Conservation (phyloP, 2,797 vertebrate species). For the Sebastes kiyomatsui region DNA sequence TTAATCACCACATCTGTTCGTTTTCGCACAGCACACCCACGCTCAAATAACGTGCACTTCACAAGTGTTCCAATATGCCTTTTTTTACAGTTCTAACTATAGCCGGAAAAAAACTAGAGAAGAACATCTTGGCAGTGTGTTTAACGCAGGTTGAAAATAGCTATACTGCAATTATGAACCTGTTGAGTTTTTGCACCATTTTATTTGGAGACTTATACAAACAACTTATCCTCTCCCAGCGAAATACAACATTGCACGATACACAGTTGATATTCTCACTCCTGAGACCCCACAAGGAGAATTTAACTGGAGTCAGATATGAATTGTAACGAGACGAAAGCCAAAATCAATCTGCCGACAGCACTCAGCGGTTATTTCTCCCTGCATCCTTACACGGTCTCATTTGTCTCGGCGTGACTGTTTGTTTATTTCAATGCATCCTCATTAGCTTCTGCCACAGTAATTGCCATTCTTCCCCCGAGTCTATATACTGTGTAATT, state of each 20-base stretch:
- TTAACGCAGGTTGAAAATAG: constrained; percentile 22
- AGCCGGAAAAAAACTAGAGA: not conserved
- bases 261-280: not conserved
- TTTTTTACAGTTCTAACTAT: constrained; percentile 29
- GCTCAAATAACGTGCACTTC: constrained; percentile 4
- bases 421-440: constrained; percentile 53
- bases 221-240: not conserved
- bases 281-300: not conserved
- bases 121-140: constrained; percentile 24
- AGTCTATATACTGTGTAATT: not conserved
- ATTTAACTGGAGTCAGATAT: not conserved
- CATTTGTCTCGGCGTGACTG: constrained; percentile 35
- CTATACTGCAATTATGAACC: constrained; percentile 21
- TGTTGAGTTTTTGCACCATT: constrained; percentile 6
- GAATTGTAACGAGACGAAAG: constrained; percentile 23
- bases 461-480: constrained; percentile 2
- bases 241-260: not conserved
- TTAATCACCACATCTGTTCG: constrained; percentile 61
- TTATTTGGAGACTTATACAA: constrained; percentile 9
- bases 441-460: constrained; percentile 37
- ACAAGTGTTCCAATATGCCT: constrained; percentile 16
- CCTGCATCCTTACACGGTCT: constrained; percentile 8
- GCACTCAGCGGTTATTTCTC: constrained; percentile 31
- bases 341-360: constrained; percentile 48
- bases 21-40: constrained; percentile 36